phyloP scores from a whole-genome alignment of 2,797 vertebrate genomes.

The Pteropus rufus region DNA sequence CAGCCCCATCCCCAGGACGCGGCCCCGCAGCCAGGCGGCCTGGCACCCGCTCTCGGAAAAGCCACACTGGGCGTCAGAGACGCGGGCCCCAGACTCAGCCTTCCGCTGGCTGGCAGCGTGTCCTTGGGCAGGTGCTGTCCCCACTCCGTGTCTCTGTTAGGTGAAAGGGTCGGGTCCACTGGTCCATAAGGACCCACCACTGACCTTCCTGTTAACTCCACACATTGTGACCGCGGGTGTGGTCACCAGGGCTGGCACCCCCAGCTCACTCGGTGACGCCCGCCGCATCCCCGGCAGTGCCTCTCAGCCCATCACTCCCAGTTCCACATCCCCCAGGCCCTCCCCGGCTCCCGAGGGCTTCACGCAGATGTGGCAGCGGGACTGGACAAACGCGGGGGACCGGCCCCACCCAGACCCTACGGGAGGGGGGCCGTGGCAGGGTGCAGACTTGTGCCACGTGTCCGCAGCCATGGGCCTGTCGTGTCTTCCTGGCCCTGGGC shows the following conservation, averaged over 20 bases:
- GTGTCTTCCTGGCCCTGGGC: too few species aligned
- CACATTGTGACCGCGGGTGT: not conserved
- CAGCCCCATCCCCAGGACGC: not conserved
- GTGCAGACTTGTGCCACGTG: too few species aligned
- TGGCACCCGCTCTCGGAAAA: too few species aligned
- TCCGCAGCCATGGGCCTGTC: too few species aligned
- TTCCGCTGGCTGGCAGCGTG: not conserved
- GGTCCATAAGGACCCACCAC: not conserved
- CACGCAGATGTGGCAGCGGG: not conserved
- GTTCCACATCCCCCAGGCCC: not conserved
- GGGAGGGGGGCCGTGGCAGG: not conserved
- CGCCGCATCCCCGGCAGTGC: accelerated
- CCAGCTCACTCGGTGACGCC: not conserved
- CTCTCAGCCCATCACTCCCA: not conserved
- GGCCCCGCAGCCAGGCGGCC: not conserved
- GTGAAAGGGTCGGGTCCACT: not conserved
- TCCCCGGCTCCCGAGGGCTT: not conserved
- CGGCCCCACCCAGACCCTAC: not conserved
- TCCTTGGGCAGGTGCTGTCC: not conserved
- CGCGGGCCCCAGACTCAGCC: not conserved
- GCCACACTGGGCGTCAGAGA: not conserved
- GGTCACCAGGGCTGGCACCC: not conserved
- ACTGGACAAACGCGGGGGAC: too few species aligned
- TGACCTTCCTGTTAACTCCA: not conserved
- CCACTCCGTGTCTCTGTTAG: not conserved